Evolutionary conservation across 2,888 invertebrate species (phyloP), one percentile per base, ranked within the genome.

Genomic region (Oscheius sp.): DNA sequence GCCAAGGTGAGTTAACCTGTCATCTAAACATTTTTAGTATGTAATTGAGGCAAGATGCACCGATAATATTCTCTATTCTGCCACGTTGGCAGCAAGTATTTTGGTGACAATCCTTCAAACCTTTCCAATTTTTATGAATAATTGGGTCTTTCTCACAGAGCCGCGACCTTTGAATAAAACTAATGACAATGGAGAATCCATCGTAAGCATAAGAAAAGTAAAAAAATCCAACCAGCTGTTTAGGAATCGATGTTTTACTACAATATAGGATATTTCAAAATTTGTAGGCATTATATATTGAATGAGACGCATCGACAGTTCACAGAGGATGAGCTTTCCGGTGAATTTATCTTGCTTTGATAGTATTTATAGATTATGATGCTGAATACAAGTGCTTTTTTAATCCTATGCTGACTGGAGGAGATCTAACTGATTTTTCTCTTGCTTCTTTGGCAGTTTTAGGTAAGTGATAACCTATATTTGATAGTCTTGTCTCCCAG

Each of bases 121-220:
- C 6, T 72, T 75, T 24, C 77, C 79, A n/a, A 69, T 81, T 26
- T 73, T 79, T 33, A 73, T 77, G 70, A 77, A 79, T 54, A 76
- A 82, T 41, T 85, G 85, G 85, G 82, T 85, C 14, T 73, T 78
- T 66, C 70, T 85, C 6, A 78, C 77, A 5, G 85, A 85, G 63
- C 85, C 85, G n/a, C 54, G 82, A 6, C 70, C 80, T 17, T 74
- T 85, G 67, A 84, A 85, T 67, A 78, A 77, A 45, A 82, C 82
- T 5, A 80, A 82, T 66, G 82, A 83, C 36, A 80, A 83, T 68
- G 84, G 83, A 22, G 80, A 81, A 54, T 77, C 72, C 36, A 33
- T 80, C 71, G 83, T 82, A 30, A 62, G 49, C 26, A 24, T 5
- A 41, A 5, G 22, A 8, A n/a, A 36, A 22, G n/a, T n/a, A n/a